Evolutionary conservation across 2,888 invertebrate genomes (phyloP).

Genomic region (Oscheius sp.): DNA sequence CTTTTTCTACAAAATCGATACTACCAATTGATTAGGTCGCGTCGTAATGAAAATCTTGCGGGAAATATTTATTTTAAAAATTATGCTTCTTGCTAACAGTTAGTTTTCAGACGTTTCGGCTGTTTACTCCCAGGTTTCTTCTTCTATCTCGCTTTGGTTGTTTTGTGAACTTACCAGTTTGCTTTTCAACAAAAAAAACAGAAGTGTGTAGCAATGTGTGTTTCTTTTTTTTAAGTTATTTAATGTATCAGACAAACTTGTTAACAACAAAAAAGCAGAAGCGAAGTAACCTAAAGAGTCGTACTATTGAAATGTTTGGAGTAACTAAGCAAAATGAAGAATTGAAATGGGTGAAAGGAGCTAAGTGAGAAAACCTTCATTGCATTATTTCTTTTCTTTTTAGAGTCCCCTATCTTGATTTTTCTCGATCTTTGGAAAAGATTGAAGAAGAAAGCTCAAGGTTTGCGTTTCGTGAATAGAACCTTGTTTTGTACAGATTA

Average conservation of each 20-base stretch:
- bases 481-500: slow-evolving; percentile 75
- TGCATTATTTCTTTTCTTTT: too few relatives aligned
- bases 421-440: slow-evolving; percentile 86
- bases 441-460: slow-evolving; percentile 78
- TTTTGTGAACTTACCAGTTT: too few relatives aligned
- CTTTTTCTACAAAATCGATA: neutral
- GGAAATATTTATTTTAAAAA: neutral
- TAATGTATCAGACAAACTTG: too few relatives aligned
- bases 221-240: too few relatives aligned
- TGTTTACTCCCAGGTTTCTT: too few relatives aligned
- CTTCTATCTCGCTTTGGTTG: too few relatives aligned
- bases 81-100: neutral
- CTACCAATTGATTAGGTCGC: neutral
- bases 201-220: too few relatives aligned
- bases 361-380: neutral
- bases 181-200: too few relatives aligned
- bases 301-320: slow-evolving; percentile 23
- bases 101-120: slow-evolving; percentile 15
- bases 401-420: slow-evolving; percentile 90
- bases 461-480: slow-evolving; percentile 5
- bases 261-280: too few relatives aligned
- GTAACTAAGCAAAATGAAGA: neutral
- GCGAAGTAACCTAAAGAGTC: too few relatives aligned
- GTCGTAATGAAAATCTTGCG: neutral
- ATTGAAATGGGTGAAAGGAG: slow-evolving; percentile 7